Conservation (phyloP, 2,797 vertebrate species). For the Danionella dracula region DNA sequence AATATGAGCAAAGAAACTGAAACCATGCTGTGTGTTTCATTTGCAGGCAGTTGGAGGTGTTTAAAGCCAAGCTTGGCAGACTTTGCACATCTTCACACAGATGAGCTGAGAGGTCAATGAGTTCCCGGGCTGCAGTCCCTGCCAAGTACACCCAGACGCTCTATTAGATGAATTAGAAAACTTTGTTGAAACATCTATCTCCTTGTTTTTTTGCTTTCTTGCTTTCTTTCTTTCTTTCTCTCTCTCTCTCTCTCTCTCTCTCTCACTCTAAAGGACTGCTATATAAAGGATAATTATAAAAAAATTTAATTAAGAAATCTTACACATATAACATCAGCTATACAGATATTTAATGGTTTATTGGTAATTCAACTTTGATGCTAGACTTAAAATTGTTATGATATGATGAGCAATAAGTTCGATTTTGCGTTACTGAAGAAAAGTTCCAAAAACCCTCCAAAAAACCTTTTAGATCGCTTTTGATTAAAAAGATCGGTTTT, state of each 20-base stretch:
- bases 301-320: no score
- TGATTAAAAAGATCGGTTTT: no score
- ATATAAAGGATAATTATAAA: not conserved
- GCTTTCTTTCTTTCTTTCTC: not conserved
- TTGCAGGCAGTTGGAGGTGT: constrained; percentile 23
- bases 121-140: constrained; percentile 40
- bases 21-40: constrained; percentile 33
- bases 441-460: no score
- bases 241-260: no score
- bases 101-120: constrained; percentile 48
- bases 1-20: constrained; percentile 28
- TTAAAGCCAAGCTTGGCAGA: constrained; percentile 30
- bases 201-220: not conserved
- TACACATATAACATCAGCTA: no score
- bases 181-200: constrained; percentile 20
- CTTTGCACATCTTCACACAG: constrained; percentile 36
- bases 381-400: no score
- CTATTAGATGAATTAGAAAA: constrained; percentile 45
- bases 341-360: no score
- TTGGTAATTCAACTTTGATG: no score
- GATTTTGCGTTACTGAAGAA: no score
- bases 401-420: no score
- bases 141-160: constrained; percentile 48
- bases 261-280: no score
- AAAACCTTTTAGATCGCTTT: no score